Base-by-base conservation (phyloP, 2,113 vertebrate genomes). In the Vulpes vulpes region DNA sequence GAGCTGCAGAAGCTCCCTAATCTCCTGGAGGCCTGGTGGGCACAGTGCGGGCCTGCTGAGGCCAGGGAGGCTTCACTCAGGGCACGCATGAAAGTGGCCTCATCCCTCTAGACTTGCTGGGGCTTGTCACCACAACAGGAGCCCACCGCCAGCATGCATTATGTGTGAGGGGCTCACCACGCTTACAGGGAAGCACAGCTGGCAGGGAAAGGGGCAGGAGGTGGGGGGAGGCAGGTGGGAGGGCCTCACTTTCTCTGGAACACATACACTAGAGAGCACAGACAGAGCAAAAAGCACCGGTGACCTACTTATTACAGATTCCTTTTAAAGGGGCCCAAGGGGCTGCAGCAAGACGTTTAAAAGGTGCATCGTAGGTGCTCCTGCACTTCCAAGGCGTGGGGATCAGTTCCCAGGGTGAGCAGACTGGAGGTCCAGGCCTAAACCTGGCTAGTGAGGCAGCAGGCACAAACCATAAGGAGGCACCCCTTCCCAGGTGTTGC, bases 1-100 rank as follows among this genome's bases (percentile, higher is more conserved):
- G 35, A 87, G 80, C 20, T 2, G 4, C 92, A 95, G 83, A 96
- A 71, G 49, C 74, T 80, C 85, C 92, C 97, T 96, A 65, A 97
- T 94, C 94, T 96, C 65, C 93, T 15, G 2, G 53, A 82, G 73
- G 74, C 83, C 95, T 95, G 94, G 69, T 71, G 83, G 86, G 97
- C n/a, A 91, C 49, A 51, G 57, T 89, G 73, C 0, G 1, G 64
- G 55, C 94, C 92, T 95, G 96, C 96, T 95, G 94, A 96, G 94
- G 92, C 83, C 82, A 74, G 55, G 64, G 35, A 57, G 6, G 22
- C 43, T 43, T 64, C 38, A 64, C 35, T 11, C 5, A 60, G 62
- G 89, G 64, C 74, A 49, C 32, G 5, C 97, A 90, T 80, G 67
- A 97, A 96, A 98, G 93, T 6, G 19, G 83, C 49, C 30, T 90